phyloP scores from a whole-genome alignment of 1,140 invertebrate species.

The Ostrea edulis region DNA sequence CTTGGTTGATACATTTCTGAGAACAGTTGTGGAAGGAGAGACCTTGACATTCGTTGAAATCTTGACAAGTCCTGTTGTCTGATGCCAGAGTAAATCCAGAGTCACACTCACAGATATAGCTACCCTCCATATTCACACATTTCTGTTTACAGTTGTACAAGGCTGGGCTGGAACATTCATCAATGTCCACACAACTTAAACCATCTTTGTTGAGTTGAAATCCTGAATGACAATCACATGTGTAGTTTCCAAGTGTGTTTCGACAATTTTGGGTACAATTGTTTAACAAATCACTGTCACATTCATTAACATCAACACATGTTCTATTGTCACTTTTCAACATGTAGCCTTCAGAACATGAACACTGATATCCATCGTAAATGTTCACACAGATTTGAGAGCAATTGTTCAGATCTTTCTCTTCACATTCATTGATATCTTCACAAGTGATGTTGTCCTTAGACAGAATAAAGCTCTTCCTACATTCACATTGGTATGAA shows the following conservation, averaged over 20 bases:
- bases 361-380: not conserved
- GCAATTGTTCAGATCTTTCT: not conserved
- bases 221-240: conserved; percentile 3
- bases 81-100: not conserved
- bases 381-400: not conserved
- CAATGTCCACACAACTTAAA: not conserved
- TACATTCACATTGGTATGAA: not conserved
- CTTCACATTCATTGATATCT: not conserved
- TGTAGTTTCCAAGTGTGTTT: not conserved
- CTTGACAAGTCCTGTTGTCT: conserved; percentile 25
- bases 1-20: conserved; percentile 16
- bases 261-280: conserved; percentile 8
- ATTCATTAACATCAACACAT: conserved; percentile 37
- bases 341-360: not conserved
- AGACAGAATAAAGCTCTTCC: not conserved
- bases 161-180: not conserved
- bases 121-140: conserved; percentile 13
- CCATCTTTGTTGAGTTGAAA: conserved; percentile 3
- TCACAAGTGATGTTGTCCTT: not conserved
- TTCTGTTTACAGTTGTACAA: not conserved
- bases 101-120: conserved; percentile 17
- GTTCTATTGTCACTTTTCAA: not conserved
- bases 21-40: conserved; percentile 13
- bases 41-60: conserved; percentile 32
- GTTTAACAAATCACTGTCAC: not conserved